Evolutionary conservation across 2,888 invertebrate species (phyloP), one percentile per base, ranked within the genome.

Genomic region (Machimus rusticus): DNA sequence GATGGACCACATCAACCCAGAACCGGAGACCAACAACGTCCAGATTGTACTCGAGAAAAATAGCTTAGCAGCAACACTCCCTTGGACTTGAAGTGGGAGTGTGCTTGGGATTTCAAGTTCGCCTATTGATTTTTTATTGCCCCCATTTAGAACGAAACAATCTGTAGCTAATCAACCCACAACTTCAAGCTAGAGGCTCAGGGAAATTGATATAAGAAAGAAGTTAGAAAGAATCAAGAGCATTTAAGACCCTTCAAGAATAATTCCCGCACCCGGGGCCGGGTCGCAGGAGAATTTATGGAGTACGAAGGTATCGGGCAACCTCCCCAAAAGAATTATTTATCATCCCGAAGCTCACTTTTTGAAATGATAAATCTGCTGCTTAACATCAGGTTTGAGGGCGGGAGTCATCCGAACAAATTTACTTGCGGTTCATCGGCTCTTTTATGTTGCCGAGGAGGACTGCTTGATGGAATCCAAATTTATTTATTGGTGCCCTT

Each of bases 401-500:
- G 28, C 9, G 23, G 66, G 19, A 66, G 66, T 66, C 66, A 28
- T 66, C 9, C 28, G 66, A 66, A 66, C 23, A 66, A 66, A 66
- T 66, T 66, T 66, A 66, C 66, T 66, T 66, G 66, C 66, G 66
- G 66, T 66, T 66, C 66, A 66, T 66, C 66, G 66, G 28, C 66
- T 66, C 66, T 9, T 66, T 66, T 66, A 66, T 66, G 66, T 66
- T 23, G 66, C 66, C 12, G 76, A 76, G 37, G 37, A 76, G 37
- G 37, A 37, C 34, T 31, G 16, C 37, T 76, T 76, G 76, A 76
- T 76, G 76, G 34, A 76, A 37, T 16, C 76, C 9, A 76, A 76
- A 76, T 76, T 76, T 76, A 76, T 76, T 76, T 76, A 76, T 76
- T 37, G 76, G 76, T 76, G 34, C 76, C 34, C 28, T 76, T 19